Evolutionary conservation across 2,797 vertebrate genomes (phyloP).

Genomic region (Steatocranus sp.): DNA sequence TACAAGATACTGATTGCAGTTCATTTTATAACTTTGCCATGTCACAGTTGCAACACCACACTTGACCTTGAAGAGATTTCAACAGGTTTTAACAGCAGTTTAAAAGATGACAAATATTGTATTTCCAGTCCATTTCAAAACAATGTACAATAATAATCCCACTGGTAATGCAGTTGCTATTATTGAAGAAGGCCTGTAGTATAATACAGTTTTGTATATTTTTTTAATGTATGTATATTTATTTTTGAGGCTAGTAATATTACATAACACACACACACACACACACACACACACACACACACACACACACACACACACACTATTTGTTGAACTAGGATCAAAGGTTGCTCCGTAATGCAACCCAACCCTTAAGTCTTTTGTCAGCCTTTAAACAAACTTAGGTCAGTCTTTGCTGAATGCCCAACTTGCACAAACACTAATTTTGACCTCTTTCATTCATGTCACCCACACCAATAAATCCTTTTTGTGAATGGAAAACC

Average conservation of each 20-base stretch:
- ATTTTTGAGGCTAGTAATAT: background rate
- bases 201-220: background rate
- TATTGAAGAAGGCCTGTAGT: background rate
- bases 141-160: background rate
- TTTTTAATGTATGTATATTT: background rate
- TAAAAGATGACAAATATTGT: background rate
- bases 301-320: background rate
- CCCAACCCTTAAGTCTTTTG: background rate
- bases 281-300: background rate
- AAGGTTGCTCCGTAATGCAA: conserved; percentile 7
- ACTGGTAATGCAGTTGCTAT: background rate
- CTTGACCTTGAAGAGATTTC: background rate
- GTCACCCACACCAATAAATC: background rate
- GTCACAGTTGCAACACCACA: background rate
- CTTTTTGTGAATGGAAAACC: conserved; percentile 9
- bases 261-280: background rate
- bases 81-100: background rate
- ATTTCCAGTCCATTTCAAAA: background rate
- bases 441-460: conserved; percentile 17
- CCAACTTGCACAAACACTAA: background rate
- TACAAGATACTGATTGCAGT: background rate
- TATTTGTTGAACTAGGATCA: background rate
- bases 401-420: background rate
- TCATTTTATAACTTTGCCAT: background rate
- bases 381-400: background rate